Base-by-base conservation (phyloP, 2,797 vertebrate genomes). In the Enteromius radiatus region DNA sequence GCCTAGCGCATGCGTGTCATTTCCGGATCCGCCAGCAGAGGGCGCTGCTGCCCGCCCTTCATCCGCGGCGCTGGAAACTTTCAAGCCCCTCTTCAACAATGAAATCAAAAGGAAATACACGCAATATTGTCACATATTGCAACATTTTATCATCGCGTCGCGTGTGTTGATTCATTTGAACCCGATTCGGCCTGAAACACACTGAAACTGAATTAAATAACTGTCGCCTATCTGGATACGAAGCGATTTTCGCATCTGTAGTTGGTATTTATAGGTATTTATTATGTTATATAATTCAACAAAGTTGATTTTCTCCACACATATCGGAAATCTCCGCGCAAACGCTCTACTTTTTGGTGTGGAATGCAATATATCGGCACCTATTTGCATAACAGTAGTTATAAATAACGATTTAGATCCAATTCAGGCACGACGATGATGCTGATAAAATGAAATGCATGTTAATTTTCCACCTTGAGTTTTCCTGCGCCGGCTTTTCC, bases 11-110 rank as follows among this genome's bases (percentile, higher is more conserved):
- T 19, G 75, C 2, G 38, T 17, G 64, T 43, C 12, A 0, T 31
- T 49, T 9, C n/a, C 5, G 6, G 21, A 1, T 31, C 4, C 10
- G 89, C 93, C 94, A 85, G 86, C 93, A 94, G 94, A 93, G 92
- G 93, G 92, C 94, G 92, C 92, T 91, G 91, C 90, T 88, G 92
- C 90, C 92, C 89, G 92, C 90, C 89, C 92, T 92, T 93, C 89
- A 88, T 63, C 84, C 91, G 85, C 92, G 92, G 91, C 92, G 94
- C 93, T 94, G 93, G 91, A 95, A 95, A 95, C 93, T 95, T 95
- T 93, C 92, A 89, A 90, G 89, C 91, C 91, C 88, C 90, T 82
- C 88, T 86, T 82, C 83, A 88, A 90, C 85, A 88, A 88, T 90
- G 83, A 88, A 89, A 88, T 86, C 85, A 80, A 73, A 28, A 80